A percentile compares a stretch with the other conserved stretches of the same genome.
Evolutionary conservation across 2,797 vertebrate species (phyloP).

Genomic region (Falco naumanni): DNA sequence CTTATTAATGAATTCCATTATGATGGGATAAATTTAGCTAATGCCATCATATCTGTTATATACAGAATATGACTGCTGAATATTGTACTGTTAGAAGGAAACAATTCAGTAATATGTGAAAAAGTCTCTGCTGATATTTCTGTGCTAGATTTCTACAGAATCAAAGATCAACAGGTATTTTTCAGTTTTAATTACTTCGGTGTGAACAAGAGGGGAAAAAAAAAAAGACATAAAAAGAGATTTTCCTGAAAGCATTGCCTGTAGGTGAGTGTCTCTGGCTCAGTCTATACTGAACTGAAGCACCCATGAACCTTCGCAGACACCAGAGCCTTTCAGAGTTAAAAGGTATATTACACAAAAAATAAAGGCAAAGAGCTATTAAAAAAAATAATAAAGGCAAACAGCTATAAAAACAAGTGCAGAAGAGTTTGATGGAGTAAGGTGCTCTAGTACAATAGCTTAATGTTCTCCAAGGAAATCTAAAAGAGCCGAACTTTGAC

Average conservation of each 20-base stretch:
- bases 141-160: neutral
- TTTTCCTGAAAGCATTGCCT: neutral
- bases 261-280: neutral
- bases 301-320: neutral
- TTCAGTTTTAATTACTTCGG: neutral
- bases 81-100: neutral
- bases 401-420: neutral
- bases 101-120: neutral
- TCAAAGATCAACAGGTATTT: neutral
- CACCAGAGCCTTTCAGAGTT: neutral
- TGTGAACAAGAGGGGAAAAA: neutral
- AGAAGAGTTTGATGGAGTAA: neutral
- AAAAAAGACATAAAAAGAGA: neutral
- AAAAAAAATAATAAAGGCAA: neutral
- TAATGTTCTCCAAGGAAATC: neutral
- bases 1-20: neutral
- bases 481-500: neutral
- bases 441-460: neutral
- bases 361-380: neutral
- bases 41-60: neutral
- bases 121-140: neutral
- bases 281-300: neutral
- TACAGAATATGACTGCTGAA: neutral
- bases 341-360: neutral
- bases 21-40: neutral